phyloP scores from a whole-genome alignment of 2,888 invertebrate species.

The Diplazon laetatorius region DNA sequence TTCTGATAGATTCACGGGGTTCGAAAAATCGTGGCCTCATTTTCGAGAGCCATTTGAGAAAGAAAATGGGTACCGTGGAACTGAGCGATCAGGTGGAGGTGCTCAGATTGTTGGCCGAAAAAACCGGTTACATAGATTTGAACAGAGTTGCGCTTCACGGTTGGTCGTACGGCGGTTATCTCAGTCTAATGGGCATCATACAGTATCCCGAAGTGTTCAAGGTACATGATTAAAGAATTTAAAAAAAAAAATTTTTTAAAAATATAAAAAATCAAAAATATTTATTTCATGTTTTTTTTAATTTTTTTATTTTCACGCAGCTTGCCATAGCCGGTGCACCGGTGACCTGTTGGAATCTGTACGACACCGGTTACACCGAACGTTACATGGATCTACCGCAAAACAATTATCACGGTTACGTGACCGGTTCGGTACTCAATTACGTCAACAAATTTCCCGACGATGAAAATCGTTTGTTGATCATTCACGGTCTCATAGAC shows the following conservation, averaged over 20 bases:
- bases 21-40: slow-evolving; percentile 95
- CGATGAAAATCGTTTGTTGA: slow-evolving; percentile 94
- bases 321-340: slow-evolving; percentile 97
- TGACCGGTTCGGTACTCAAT: slow-evolving; percentile 92
- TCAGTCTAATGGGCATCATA: slow-evolving; percentile 96
- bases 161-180: slow-evolving; percentile 99
- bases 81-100: slow-evolving; percentile 98
- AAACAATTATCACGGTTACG: slow-evolving; percentile 91
- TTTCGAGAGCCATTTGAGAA: slow-evolving; percentile 95
- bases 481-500: slow-evolving; percentile 98
- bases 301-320: slow-evolving; percentile 75
- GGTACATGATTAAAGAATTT: slow-evolving; percentile 84
- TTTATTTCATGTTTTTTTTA: no score
- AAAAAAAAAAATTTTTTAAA: no score
- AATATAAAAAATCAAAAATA: no score
- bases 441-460: slow-evolving; percentile 95
- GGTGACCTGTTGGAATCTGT: slow-evolving; percentile 97
- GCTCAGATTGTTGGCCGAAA: slow-evolving; percentile 92
- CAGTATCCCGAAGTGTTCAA: slow-evolving; percentile 97
- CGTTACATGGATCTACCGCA: slow-evolving; percentile 96
- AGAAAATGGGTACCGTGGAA: slow-evolving; percentile 97
- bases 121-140: slow-evolving; percentile 95
- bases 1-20: slow-evolving; percentile 97
- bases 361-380: slow-evolving; percentile 99
- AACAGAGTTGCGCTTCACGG: slow-evolving; percentile 97